phyloP scores from a whole-genome alignment of 2,113 vertebrate species.

The Eptatretus burgeri region DNA sequence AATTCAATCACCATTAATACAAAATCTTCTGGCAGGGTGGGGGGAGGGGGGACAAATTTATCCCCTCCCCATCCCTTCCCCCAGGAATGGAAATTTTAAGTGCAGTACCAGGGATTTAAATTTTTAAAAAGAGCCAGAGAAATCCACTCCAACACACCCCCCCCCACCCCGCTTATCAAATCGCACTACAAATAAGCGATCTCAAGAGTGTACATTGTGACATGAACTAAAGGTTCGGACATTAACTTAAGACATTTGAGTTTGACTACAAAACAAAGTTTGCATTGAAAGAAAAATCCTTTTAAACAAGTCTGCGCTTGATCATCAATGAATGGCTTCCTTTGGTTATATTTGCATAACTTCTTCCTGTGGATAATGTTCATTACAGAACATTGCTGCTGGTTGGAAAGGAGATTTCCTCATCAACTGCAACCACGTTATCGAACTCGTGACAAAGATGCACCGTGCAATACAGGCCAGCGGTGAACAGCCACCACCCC shows the following conservation, averaged over 20 bases:
- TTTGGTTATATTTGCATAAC: background rate
- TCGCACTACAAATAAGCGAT: too few species aligned
- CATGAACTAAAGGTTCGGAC: background rate
- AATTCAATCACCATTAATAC: too few species aligned
- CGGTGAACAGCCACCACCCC: constrained; percentile 37
- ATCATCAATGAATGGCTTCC: background rate
- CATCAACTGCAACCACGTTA: constrained; percentile 68
- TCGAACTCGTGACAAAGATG: constrained; percentile 88
- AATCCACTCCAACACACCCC: too few species aligned
- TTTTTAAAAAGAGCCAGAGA: too few species aligned
- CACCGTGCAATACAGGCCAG: constrained; percentile 40
- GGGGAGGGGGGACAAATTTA: too few species aligned
- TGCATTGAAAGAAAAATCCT: background rate
- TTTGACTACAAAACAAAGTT: background rate
- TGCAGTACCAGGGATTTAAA: too few species aligned
- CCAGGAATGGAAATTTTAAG: too few species aligned
- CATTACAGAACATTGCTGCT: constrained; percentile 50
- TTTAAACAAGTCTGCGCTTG: background rate
- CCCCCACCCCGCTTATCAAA: too few species aligned
- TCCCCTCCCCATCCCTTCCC: too few species aligned
- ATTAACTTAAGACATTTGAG: background rate
- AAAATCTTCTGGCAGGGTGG: too few species aligned
- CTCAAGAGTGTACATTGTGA: too few species aligned
- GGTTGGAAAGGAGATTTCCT: constrained; percentile 70
- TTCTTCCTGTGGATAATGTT: constrained; percentile 8